These are phyloP conservation scores for Pyxicephalus adspersus DNA, from an alignment of 2,113 vertebrate genomes.

Conservation along the genomic window DNA sequence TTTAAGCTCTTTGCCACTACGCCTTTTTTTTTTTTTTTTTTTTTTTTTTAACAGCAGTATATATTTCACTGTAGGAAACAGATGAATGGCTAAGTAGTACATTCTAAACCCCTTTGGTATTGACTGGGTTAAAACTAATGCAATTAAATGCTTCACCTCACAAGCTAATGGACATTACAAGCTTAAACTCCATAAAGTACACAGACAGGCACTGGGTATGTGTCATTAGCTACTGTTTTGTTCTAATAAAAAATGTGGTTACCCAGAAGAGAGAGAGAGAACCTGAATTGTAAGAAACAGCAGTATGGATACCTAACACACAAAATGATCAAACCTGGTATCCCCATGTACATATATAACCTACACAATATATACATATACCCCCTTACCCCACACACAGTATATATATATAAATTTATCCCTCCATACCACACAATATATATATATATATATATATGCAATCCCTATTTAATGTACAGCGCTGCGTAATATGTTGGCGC, in stretches of 20 bases:
- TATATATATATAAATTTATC: too few species aligned
- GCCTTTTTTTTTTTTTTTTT: neutral
- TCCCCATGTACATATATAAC: too few species aligned
- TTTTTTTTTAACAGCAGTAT: too few species aligned
- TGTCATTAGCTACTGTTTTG: constrained; percentile 2
- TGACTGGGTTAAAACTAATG: neutral
- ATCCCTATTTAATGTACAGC: too few species aligned
- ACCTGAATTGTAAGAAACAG: too few species aligned
- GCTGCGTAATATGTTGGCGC: too few species aligned
- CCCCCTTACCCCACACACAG: too few species aligned
- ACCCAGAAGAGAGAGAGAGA: neutral
- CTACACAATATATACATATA: too few species aligned
- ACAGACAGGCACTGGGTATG: neutral
- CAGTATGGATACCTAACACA: too few species aligned
- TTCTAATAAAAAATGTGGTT: neutral
- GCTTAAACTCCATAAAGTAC: neutral
- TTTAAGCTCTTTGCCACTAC: neutral
- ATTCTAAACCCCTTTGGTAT: neutral
- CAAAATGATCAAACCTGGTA: too few species aligned
- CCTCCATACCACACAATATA: too few species aligned
- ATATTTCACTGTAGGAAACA: neutral
- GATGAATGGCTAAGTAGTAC: neutral
- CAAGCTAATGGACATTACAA: neutral
- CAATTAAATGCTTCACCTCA: constrained; percentile 19
- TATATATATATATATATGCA: too few species aligned